Conservation (phyloP, 2,797 vertebrate genomes). For the Myioborus miniatus region DNA sequence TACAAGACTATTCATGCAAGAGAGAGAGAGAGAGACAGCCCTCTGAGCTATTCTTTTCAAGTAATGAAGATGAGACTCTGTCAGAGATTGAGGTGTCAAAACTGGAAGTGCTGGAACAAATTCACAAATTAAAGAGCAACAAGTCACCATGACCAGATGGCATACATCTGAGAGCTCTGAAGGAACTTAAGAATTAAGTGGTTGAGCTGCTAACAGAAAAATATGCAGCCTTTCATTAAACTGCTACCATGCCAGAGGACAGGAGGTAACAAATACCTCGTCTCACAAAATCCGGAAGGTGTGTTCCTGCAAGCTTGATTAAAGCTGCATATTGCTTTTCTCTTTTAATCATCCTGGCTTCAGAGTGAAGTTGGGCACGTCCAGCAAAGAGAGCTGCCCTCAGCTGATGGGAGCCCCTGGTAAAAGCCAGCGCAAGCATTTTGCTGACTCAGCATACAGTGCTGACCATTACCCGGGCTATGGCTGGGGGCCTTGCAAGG, state of each 20-base stretch:
- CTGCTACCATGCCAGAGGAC: conserved; percentile 45
- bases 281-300: conserved; percentile 44
- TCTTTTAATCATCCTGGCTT: conserved; percentile 16
- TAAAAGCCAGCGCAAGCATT: rapidly evolving
- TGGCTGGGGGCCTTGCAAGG: background rate
- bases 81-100: conserved; percentile 73
- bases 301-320: conserved; percentile 30
- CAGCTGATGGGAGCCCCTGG: rapidly evolving
- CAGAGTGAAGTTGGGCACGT: background rate
- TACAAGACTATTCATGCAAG: background rate
- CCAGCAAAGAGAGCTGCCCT: background rate
- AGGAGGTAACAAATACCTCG: conserved; percentile 47
- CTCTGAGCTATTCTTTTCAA: conserved; percentile 69
- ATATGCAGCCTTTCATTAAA: conserved; percentile 59
- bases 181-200: conserved; percentile 75
- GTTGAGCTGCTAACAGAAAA: conserved; percentile 67
- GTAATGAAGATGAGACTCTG: conserved; percentile 69
- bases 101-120: conserved; percentile 73
- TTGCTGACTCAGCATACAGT: background rate
- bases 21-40: background rate
- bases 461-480: conserved; percentile 19
- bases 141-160: conserved; percentile 76
- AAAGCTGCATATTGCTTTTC: conserved; percentile 22
- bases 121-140: conserved; percentile 74
- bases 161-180: conserved; percentile 72